Conservation (phyloP, 2,888 invertebrate species). For the Calameuta filiformis region DNA sequence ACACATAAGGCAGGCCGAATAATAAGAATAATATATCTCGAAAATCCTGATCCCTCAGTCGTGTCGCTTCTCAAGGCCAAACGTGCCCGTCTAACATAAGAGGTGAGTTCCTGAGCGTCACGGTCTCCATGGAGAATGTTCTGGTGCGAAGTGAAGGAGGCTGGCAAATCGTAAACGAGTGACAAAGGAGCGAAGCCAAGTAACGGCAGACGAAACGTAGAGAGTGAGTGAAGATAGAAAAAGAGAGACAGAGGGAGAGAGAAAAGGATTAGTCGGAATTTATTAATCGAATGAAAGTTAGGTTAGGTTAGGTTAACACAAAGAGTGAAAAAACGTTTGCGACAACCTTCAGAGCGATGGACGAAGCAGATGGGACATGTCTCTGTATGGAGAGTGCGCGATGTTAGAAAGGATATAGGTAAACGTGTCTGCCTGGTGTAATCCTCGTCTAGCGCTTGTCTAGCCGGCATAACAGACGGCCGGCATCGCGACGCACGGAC, state of each 20-base stretch:
- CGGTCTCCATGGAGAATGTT: neutral
- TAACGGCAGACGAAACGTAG: neutral
- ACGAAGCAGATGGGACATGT: neutral
- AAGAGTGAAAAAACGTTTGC: neutral
- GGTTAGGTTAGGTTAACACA: neutral
- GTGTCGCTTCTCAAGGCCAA: neutral
- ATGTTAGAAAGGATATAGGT: neutral
- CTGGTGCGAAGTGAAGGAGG: neutral
- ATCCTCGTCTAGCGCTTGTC: conserved; percentile 14
- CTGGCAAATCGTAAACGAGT: neutral
- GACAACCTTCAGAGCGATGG: neutral
- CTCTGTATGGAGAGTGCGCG: neutral
- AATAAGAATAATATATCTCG: conserved; percentile 6
- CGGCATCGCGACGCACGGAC: neutral
- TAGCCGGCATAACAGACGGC: neutral
- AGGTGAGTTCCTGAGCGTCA: neutral
- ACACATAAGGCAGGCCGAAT: conserved; percentile 18
- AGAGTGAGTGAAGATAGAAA: neutral
- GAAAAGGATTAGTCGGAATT: neutral
- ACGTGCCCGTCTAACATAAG: neutral
- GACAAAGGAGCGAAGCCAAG: neutral
- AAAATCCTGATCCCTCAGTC: neutral
- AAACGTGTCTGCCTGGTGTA: conserved; percentile 16
- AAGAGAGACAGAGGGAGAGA: too few species aligned
- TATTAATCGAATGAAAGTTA: neutral